Conservation (phyloP, 2,797 vertebrate species). For the Merluccius polli region DNA sequence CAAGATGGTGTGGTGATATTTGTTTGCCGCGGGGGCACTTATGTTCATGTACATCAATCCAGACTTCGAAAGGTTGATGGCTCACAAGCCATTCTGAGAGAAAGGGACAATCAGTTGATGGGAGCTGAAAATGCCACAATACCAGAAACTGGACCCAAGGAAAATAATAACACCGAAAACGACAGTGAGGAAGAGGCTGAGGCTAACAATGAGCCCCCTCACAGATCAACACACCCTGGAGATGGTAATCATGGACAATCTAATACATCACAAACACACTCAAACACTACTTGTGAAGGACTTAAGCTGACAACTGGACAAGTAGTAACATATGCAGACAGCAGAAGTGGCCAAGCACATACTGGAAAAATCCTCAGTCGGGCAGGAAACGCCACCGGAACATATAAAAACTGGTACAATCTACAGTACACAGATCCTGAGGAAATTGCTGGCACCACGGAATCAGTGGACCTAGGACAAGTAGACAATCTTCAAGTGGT, state of each 20-base stretch:
- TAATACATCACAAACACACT: background rate
- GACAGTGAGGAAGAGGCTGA: background rate
- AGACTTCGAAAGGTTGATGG: background rate
- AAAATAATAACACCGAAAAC: background rate
- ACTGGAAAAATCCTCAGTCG: too few relatives aligned
- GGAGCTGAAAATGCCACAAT: background rate
- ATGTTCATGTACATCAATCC: conserved; percentile 3
- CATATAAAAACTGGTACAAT: too few relatives aligned
- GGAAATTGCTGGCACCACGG: too few relatives aligned
- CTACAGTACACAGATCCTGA: too few relatives aligned
- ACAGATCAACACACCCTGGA: background rate
- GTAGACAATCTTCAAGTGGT: too few relatives aligned
- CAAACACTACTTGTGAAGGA: background rate
- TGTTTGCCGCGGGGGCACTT: conserved; percentile 10
- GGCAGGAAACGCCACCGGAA: too few relatives aligned
- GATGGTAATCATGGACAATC: background rate
- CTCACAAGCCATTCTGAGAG: too few relatives aligned
- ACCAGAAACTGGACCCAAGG: background rate
- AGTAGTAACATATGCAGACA: background rate
- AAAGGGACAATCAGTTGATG: background rate
- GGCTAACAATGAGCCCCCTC: background rate
- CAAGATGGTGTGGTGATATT: conserved; percentile 33
- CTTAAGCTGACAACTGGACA: background rate
- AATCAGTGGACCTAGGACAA: too few relatives aligned
- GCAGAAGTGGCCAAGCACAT: too few relatives aligned